Evolutionary conservation across 2,797 vertebrate species (phyloP).

Genomic region (Schizothorax lantsangensis): DNA sequence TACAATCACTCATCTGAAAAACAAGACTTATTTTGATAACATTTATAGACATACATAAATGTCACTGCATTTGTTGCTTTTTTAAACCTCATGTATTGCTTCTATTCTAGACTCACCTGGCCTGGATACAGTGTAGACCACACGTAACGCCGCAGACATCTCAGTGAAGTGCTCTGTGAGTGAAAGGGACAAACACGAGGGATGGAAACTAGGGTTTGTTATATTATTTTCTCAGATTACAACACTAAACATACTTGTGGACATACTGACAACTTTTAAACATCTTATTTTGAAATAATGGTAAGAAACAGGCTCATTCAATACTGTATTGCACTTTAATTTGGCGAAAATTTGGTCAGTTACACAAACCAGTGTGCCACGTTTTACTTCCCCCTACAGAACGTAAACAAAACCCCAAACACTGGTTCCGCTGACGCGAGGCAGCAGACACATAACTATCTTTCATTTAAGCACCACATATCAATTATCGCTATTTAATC

Average conservation of each 20-base stretch:
- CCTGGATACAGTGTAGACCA: conserved; percentile 72
- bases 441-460: neutral
- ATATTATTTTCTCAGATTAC: neutral
- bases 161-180: conserved; percentile 56
- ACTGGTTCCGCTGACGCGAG: conserved; percentile 40
- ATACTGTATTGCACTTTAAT: neutral
- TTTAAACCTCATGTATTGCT: neutral
- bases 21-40: neutral
- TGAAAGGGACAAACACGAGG: neutral
- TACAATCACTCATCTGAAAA: neutral
- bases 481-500: neutral
- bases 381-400: neutral
- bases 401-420: conserved; percentile 40
- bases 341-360: neutral
- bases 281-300: no score
- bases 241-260: neutral
- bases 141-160: conserved; percentile 78
- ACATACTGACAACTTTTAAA: neutral
- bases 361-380: neutral
- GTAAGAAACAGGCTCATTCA: neutral
- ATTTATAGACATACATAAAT: neutral
- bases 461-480: neutral
- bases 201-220: neutral
- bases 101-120: conserved; percentile 70
- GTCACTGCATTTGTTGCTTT: neutral